Evolutionary conservation across 2,113 vertebrate species (phyloP).

Genomic region (Numida meleagris): DNA sequence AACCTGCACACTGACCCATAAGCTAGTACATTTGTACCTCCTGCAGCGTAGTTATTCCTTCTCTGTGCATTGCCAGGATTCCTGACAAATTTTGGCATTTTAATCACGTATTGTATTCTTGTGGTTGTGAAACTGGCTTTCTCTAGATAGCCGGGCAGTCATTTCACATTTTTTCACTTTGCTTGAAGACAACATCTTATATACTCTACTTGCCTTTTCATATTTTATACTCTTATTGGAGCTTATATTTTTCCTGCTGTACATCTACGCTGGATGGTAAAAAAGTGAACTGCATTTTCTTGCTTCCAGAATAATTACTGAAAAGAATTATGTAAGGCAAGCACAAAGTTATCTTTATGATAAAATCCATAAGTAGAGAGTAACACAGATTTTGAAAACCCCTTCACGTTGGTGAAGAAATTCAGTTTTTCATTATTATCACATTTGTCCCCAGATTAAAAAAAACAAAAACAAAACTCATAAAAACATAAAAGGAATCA

Average conservation of each 20-base stretch:
- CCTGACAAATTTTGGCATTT: neutral
- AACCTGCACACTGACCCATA: neutral
- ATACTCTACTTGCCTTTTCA: neutral
- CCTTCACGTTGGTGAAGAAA: neutral
- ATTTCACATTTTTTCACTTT: neutral
- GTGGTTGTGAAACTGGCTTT: neutral
- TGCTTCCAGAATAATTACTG: neutral
- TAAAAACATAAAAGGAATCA: neutral
- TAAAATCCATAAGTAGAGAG: neutral
- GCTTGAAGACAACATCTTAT: neutral
- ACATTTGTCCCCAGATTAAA: neutral
- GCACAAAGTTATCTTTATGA: neutral
- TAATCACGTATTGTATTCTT: neutral
- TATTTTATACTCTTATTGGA: neutral
- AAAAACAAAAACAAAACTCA: neutral
- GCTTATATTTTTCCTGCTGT: neutral
- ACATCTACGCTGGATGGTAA: neutral
- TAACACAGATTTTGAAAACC: neutral
- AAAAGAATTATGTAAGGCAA: neutral
- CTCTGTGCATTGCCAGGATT: neutral
- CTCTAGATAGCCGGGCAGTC: neutral
- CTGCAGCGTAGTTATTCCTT: neutral
- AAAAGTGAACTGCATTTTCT: neutral
- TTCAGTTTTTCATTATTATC: neutral
- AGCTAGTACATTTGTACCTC: neutral